Percentiles rank a stretch among this genome's conserved stretches.
Evolutionary conservation across 2,797 vertebrate genomes (phyloP).

Genomic region (Premnoplex brunnescens): DNA sequence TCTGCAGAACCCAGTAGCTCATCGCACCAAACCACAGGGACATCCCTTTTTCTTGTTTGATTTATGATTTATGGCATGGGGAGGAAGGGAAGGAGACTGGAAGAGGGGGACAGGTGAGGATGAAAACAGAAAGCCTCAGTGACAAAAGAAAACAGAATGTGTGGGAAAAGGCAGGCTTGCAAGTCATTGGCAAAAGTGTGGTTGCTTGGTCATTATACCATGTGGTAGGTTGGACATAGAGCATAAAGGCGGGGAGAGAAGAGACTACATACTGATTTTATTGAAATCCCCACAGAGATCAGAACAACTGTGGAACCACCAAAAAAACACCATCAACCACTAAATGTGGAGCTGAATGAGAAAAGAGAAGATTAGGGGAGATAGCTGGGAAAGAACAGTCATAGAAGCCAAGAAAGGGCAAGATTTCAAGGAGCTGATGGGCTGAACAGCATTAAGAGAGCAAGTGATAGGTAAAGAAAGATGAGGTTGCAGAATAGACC

Average conservation of each 20-base stretch:
- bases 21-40: not conserved
- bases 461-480: slow-evolving; percentile 18
- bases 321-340: not conserved
- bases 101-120: not conserved
- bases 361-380: not conserved
- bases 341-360: not conserved
- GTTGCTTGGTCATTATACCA: not conserved
- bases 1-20: not conserved
- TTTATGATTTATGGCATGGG: not conserved
- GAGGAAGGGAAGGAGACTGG: not conserved
- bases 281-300: not conserved
- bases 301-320: not conserved
- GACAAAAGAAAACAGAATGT: not conserved
- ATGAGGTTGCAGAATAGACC: slow-evolving; percentile 11
- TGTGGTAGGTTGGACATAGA: not conserved
- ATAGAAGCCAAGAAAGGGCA: not conserved
- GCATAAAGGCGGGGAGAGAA: not conserved
- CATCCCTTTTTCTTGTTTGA: not conserved
- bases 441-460: not conserved
- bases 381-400: not conserved
- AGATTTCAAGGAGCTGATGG: not conserved
- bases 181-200: not conserved
- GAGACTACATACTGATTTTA: not conserved
- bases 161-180: not conserved
- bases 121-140: not conserved